Percentiles rank a stretch among this genome's conserved stretches.
phyloP scores from a whole-genome alignment of 2,113 vertebrate genomes.

The Neogale vison region DNA sequence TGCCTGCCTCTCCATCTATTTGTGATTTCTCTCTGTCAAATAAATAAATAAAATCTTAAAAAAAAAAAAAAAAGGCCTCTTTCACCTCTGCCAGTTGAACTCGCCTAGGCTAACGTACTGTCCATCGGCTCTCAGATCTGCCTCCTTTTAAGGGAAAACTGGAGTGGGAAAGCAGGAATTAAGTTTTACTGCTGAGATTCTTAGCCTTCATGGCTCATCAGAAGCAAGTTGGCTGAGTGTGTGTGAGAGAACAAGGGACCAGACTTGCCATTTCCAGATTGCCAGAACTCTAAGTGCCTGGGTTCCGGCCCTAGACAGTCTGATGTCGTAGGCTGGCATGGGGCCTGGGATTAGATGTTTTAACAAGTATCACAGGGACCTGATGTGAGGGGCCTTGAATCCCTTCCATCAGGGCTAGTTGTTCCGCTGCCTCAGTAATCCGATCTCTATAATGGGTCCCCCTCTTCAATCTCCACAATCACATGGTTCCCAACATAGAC shows the following conservation, averaged over 20 bases:
- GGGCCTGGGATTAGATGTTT: background rate
- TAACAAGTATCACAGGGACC: background rate
- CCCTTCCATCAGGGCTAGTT: background rate
- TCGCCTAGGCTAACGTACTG: rapidly evolving
- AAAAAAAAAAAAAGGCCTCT: too few relatives aligned
- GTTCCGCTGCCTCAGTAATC: background rate
- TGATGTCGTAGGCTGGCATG: rapidly evolving
- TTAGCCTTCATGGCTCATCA: background rate
- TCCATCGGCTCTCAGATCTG: background rate
- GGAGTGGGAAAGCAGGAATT: background rate
- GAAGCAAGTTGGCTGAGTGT: background rate
- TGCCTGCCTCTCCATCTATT: too few relatives aligned
- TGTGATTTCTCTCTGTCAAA: too few relatives aligned
- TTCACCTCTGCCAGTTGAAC: background rate
- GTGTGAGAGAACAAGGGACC: background rate
- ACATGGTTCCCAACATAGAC: background rate
- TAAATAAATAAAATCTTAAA: too few relatives aligned
- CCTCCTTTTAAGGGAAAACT: background rate
- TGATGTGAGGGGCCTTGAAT: background rate
- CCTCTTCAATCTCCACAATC: background rate
- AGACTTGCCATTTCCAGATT: background rate
- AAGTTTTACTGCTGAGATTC: background rate
- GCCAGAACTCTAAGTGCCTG: background rate
- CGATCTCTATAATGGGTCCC: background rate
- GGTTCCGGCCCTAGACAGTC: background rate